phyloP scores from a whole-genome alignment of 2,113 vertebrate species.

The Cebidichthys violaceus region DNA sequence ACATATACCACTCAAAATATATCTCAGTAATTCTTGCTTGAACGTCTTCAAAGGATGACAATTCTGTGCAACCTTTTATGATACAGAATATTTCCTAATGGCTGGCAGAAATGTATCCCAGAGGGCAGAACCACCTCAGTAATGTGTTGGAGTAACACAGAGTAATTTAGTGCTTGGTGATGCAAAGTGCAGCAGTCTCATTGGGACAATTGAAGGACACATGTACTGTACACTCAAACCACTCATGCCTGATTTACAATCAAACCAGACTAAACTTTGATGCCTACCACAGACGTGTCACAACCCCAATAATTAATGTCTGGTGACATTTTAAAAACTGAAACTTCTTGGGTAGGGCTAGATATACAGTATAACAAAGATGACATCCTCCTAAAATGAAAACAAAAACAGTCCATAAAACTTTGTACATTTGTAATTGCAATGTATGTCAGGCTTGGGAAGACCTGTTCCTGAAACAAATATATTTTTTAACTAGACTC shows the following conservation, averaged over 20 bases:
- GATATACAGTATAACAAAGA: background rate
- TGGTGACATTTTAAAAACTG: background rate
- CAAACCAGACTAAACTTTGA: background rate
- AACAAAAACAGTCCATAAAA: background rate
- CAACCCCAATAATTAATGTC: background rate
- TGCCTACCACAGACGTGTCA: background rate
- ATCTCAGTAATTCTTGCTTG: too few relatives aligned
- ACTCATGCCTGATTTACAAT: background rate
- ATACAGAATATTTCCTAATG: background rate
- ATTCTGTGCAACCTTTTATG: background rate
- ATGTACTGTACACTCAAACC: background rate
- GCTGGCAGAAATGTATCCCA: background rate
- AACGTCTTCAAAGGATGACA: background rate
- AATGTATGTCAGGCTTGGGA: too few relatives aligned
- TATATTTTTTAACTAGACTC: background rate
- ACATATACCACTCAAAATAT: background rate
- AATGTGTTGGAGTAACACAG: background rate
- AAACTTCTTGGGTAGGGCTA: background rate
- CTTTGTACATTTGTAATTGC: background rate
- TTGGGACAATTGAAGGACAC: slow-evolving; percentile 4
- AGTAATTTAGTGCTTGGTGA: background rate
- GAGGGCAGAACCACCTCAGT: too few relatives aligned
- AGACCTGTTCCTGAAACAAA: background rate
- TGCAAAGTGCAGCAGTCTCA: background rate
- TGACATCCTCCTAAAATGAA: background rate